Conservation (phyloP, 2,797 vertebrate species). For the Triplophysa bombifrons region DNA sequence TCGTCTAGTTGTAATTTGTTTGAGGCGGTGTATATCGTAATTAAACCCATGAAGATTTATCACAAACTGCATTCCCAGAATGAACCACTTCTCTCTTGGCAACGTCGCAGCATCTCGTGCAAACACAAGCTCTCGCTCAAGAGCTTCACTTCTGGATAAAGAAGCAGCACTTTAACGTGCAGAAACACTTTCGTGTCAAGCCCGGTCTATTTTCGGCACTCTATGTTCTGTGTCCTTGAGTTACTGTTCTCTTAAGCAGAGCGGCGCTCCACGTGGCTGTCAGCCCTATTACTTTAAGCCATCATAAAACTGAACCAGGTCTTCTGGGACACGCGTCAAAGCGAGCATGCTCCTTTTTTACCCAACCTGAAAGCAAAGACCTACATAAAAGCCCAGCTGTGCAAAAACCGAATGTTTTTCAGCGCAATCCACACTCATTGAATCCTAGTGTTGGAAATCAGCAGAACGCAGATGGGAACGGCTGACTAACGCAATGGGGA, state of each 20-base stretch:
- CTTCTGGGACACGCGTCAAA: slow-evolving; percentile 58
- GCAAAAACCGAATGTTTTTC: neutral
- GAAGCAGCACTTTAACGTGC: slow-evolving; percentile 54
- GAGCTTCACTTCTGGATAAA: slow-evolving; percentile 27
- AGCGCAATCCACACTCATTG: neutral
- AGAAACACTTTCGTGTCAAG: slow-evolving; percentile 35
- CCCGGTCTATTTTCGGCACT: slow-evolving; percentile 66
- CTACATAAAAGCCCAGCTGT: slow-evolving; percentile 34
- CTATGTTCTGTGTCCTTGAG: slow-evolving; percentile 53
- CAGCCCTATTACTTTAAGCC: slow-evolving; percentile 57
- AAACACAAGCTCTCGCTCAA: neutral
- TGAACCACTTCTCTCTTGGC: slow-evolving; percentile 7
- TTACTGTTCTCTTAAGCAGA: slow-evolving; percentile 55
- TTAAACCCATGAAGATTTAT: slow-evolving; percentile 33
- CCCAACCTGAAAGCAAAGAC: slow-evolving; percentile 57
- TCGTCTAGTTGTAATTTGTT: slow-evolving; percentile 2
- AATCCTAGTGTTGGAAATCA: slow-evolving; percentile 17
- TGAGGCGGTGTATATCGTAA: slow-evolving; percentile 34
- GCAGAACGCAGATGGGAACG: slow-evolving; percentile 14
- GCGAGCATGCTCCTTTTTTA: slow-evolving; percentile 58
- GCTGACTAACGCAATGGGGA: slow-evolving; percentile 36
- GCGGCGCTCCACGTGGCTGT: slow-evolving; percentile 59
- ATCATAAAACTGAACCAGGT: slow-evolving; percentile 62
- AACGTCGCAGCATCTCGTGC: slow-evolving; percentile 33
- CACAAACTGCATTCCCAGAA: slow-evolving; percentile 35